These are phyloP conservation scores for Xestia ashworthii DNA, from an alignment of 2,888 invertebrate genomes.

Conservation along the genomic window DNA sequence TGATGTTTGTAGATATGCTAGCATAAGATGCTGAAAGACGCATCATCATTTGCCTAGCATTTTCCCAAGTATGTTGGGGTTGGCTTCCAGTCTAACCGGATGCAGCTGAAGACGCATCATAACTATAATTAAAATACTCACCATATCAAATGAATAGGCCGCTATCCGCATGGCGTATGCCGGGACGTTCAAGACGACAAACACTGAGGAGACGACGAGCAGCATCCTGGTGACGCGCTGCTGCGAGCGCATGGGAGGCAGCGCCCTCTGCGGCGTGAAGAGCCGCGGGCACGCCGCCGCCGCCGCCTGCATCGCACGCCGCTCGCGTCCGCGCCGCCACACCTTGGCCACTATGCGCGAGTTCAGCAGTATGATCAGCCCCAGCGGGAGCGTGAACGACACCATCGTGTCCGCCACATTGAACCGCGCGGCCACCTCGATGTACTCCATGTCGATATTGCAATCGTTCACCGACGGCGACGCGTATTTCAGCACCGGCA, in stretches of 20 bases:
- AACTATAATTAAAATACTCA: constrained; percentile 77
- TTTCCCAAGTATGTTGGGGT: no score
- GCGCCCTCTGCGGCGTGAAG: constrained; percentile 36
- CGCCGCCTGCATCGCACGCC: constrained; percentile 77
- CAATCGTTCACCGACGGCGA: constrained; percentile 85
- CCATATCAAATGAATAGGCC: constrained; percentile 90
- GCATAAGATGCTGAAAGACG: neutral
- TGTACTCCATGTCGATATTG: constrained; percentile 86
- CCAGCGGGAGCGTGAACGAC: constrained; percentile 94
- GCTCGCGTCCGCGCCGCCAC: constrained; percentile 90
- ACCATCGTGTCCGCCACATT: constrained; percentile 93
- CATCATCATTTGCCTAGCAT: no score
- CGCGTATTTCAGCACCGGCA: constrained; percentile 91
- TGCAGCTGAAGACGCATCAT: no score
- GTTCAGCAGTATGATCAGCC: constrained; percentile 93
- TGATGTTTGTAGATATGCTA: neutral
- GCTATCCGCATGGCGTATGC: constrained; percentile 93
- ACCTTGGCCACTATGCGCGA: constrained; percentile 93
- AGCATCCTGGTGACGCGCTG: constrained; percentile 95
- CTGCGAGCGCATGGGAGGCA: constrained; percentile 88
- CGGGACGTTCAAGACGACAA: constrained; percentile 94
- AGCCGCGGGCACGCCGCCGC: constrained; percentile 19
- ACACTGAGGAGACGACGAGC: constrained; percentile 95
- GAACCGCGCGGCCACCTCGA: constrained; percentile 91
- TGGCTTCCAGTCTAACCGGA: no score